Conservation (phyloP, 2,797 vertebrate species). For the Spinus olivaceus region DNA sequence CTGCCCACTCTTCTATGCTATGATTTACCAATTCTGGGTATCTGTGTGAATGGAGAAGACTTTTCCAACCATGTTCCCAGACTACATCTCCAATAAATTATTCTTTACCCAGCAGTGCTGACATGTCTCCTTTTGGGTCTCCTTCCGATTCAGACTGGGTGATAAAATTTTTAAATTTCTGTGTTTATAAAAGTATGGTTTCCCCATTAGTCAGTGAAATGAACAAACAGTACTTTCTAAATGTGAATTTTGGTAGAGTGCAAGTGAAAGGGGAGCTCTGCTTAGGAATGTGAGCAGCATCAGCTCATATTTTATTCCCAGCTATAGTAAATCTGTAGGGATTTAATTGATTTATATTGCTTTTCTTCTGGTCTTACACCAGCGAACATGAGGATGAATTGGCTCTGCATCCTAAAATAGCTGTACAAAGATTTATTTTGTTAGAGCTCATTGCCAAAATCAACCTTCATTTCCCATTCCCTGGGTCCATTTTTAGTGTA, state of each 20-base stretch:
- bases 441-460: constrained; percentile 12
- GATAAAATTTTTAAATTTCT: not conserved
- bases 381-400: constrained; percentile 9
- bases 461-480: constrained; percentile 4
- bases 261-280: not conserved
- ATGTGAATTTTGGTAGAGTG: not conserved
- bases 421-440: not conserved
- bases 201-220: not conserved
- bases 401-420: constrained; percentile 5
- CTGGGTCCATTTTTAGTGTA: not conserved
- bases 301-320: not conserved
- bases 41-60: not conserved
- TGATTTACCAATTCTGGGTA: not conserved
- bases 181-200: not conserved
- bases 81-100: not conserved
- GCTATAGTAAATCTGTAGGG: not conserved
- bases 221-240: not conserved
- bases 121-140: not conserved
- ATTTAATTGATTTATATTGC: constrained; percentile 24
- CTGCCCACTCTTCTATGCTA: not conserved
- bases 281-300: not conserved
- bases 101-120: not conserved
- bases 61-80: not conserved
- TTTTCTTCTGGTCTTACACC: constrained; percentile 23
- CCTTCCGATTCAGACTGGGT: not conserved